Percentiles rank a stretch among this genome's conserved stretches.
These are phyloP conservation scores for Vombatus ursinus DNA, from an alignment of 2,113 vertebrate species.

Conservation along the genomic window DNA sequence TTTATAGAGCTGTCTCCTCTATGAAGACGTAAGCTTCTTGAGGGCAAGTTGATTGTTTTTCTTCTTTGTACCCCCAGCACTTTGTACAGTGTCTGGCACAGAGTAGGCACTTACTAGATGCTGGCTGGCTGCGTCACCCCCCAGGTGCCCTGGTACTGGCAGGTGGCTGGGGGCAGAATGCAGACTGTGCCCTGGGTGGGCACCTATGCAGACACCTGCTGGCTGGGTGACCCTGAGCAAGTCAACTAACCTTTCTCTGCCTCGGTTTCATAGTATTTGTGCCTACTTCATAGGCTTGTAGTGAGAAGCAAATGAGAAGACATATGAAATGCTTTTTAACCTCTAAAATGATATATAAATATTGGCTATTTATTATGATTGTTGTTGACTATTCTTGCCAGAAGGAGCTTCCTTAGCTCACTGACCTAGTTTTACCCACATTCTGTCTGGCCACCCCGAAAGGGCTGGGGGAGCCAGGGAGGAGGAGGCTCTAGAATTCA, in stretches of 20 bases:
- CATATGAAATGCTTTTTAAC: too few species aligned
- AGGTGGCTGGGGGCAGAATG: too few species aligned
- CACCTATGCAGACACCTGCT: neutral
- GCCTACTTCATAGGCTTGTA: neutral
- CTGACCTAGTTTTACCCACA: neutral
- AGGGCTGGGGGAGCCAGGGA: slow-evolving; percentile 10
- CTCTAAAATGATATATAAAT: neutral
- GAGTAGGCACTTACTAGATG: too few species aligned
- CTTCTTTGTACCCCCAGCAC: too few species aligned
- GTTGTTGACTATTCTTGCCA: neutral
- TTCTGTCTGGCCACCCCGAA: neutral
- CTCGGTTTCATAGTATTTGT: neutral
- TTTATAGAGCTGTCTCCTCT: too few species aligned
- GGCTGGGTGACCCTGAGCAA: slow-evolving; percentile 17
- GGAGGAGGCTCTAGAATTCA: neutral
- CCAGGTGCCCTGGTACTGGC: too few species aligned
- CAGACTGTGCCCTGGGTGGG: too few species aligned
- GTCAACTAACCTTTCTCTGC: neutral
- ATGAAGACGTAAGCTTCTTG: too few species aligned
- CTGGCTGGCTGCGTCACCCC: too few species aligned
- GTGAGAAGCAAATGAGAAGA: neutral
- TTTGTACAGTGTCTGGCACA: too few species aligned
- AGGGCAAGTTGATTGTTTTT: too few species aligned
- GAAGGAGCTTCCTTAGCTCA: neutral
- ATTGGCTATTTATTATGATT: too few species aligned